Evolutionary conservation across 1,140 invertebrate genomes (phyloP), one percentile per base, ranked within the genome.

Genomic region (Babylonia areolata): DNA sequence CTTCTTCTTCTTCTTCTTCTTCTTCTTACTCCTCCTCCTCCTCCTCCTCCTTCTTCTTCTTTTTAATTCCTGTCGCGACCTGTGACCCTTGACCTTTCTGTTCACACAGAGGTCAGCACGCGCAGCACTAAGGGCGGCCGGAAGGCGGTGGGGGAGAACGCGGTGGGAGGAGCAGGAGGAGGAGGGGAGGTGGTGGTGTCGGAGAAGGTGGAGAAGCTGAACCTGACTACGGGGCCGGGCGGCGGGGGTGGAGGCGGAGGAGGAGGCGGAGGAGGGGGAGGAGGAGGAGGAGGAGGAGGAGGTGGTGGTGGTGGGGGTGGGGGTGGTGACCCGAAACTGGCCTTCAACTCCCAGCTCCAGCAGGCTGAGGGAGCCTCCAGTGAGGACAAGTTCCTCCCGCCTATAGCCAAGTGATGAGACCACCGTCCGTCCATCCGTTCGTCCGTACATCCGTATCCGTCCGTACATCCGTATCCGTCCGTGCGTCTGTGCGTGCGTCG

Each of bases 371-470:
- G 35, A 5, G 75, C 12, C 15, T 15, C 12, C 15, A 75, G n/a
- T 3, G 78, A 80, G 28, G 78, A 80, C 46, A 80, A 80, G 78
- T 80, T 80, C 31, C 78, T 80, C 0, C 78, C 78, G 17, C 78
- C 78, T 9, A 80, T 80, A 31, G 78, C 78, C 46, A 80, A 80
- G 42, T 80, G 78, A 80, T n/a, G n/a, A n/a, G n/a, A n/a, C n/a
- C n/a, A n/a, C n/a, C n/a, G n/a, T n/a, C n/a, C n/a, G n/a, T n/a
- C n/a, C n/a, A n/a, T 51, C 20, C 20, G 46, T 51, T 51, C 6
- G 46, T 51, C 20, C 20, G 46, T 51, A 11, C 20, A 51, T 51
- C 20, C 20, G 46, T 51, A 11, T 51, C 46, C 20, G 6, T 20
- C 20, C 20, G 46, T 51, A 11, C 46, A 11, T 51, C 46, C 20